A percentile compares a stretch with the other conserved stretches of the same genome.
Conservation (phyloP, 2,797 vertebrate species). For the Florisuga fusca region DNA sequence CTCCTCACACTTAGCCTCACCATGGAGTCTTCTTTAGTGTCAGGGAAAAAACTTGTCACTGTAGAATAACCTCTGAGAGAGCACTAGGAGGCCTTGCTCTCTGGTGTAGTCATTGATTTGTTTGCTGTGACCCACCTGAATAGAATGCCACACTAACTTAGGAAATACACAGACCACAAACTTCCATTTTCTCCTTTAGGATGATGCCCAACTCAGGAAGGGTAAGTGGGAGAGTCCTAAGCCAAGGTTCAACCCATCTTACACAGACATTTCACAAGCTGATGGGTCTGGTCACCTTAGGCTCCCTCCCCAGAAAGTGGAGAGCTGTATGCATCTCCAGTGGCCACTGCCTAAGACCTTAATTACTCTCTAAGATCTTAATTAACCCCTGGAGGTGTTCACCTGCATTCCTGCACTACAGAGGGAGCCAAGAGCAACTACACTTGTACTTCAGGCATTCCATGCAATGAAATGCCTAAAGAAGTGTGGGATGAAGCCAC, state of each 20-base stretch:
- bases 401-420: slow-evolving; percentile 47
- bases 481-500: background rate
- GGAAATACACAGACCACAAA: background rate
- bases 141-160: background rate
- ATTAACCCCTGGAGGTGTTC: slow-evolving; percentile 64
- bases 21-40: background rate
- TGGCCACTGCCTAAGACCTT: slow-evolving; percentile 57
- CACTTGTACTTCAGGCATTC: background rate
- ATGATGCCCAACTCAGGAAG: background rate
- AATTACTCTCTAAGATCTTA: slow-evolving; percentile 55
- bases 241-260: background rate
- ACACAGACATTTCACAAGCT: background rate
- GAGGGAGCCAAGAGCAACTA: slow-evolving; percentile 15
- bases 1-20: background rate
- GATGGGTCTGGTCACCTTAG: slow-evolving; percentile 6
- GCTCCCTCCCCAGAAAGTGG: background rate
- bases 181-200: background rate
- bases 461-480: background rate
- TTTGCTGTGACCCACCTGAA: background rate
- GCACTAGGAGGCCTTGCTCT: background rate
- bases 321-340: slow-evolving; percentile 29
- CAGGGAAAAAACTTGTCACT: background rate
- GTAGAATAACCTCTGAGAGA: background rate
- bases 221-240: background rate
- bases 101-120: background rate